These are phyloP conservation scores for Heteractis magnifica DNA, from an alignment of 92 coral and sea anemone genomes.

Conservation along the genomic window DNA sequence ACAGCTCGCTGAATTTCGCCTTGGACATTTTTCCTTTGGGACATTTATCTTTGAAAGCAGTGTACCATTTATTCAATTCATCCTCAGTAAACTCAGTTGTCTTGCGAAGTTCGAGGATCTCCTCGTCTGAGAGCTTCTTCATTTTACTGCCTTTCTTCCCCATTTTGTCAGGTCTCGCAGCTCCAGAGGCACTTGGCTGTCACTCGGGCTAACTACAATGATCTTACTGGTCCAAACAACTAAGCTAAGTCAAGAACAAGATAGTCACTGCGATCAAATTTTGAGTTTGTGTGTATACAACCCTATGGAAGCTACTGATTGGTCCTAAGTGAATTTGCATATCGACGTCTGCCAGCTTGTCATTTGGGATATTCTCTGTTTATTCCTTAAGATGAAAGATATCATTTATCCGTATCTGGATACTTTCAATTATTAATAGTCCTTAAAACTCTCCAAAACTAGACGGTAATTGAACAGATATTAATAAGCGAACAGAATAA, in stretches of 20 bases:
- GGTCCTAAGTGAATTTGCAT: slow-evolving; percentile 74
- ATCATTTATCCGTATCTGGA: slow-evolving; percentile 23
- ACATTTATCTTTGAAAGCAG: slow-evolving; percentile 88
- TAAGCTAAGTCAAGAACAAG: slow-evolving; percentile 2
- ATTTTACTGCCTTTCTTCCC: slow-evolving; percentile 74
- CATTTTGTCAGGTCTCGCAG: slow-evolving; percentile 34
- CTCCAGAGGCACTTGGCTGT: slow-evolving; percentile 8
- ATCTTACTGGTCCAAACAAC: slow-evolving; percentile 9
- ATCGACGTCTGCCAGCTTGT: slow-evolving; percentile 19
- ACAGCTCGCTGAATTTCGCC: slow-evolving; percentile 87
- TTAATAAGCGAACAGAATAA: neutral
- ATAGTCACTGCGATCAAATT: slow-evolving; percentile 14
- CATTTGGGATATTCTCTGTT: slow-evolving; percentile 28
- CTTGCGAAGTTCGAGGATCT: slow-evolving; percentile 77
- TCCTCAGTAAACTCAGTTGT: slow-evolving; percentile 91
- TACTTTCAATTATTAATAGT: slow-evolving; percentile 44
- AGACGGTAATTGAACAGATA: slow-evolving; percentile 36
- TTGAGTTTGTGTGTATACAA: slow-evolving; percentile 43
- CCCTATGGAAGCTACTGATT: slow-evolving; percentile 33
- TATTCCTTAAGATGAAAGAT: slow-evolving; percentile 14
- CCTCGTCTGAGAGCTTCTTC: slow-evolving; percentile 72
- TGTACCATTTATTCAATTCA: slow-evolving; percentile 87
- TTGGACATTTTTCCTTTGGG: slow-evolving; percentile 95
- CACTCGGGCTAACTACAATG: slow-evolving; percentile 11
- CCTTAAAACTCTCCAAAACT: slow-evolving; percentile 33